Base-by-base conservation (phyloP, 2,888 invertebrate genomes). In the Hydriomena furcata region DNA sequence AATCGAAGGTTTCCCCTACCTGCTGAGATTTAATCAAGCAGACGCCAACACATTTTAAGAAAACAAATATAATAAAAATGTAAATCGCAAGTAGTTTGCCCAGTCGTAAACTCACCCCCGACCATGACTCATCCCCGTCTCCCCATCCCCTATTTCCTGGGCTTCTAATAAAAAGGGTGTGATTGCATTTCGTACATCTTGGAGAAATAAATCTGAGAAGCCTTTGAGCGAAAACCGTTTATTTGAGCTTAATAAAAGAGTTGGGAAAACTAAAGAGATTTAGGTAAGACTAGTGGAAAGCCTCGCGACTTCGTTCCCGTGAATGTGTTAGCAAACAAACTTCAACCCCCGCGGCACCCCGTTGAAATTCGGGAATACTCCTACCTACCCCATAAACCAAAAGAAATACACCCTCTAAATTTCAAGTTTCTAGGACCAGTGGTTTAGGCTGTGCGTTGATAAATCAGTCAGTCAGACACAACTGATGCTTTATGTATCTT, bases 31-130 rank as follows among this genome's bases (percentile, higher is more conserved):
- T 49, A 37, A 42, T 37, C 28, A 34, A 44, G 21, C 25, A 27
- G 32, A 31, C 17, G 8, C 11, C 8, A 31, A 21, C 25, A 11
- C 46, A 37, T 40, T 51, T 38, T 31, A 35, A 36, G 51, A 31
- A 40, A 40, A 35, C 21, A 54, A 48, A 55, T 46, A 56, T 31
- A 52, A 48, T 55, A 60, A 54, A 60, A 58, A 58, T 60, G 60
- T 48, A 54, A 60, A 60, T 58, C 30, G 6, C 5, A 30, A 41
- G 47, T 58, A 55, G 55, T 55, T 51, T 35, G 37, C 38, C 17
- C 23, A 36, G 48, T 59, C 58, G 55, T 55, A 55, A 58, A 52
- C 23, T 30, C 37, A 35, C 32, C 47, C 52, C 35, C 24, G 12
- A 23, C 38, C 55, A 40, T 58, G 59, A 56, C 25, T 59, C 55